phyloP scores from a whole-genome alignment of 1,140 invertebrate species.

The Lineus longissimus region DNA sequence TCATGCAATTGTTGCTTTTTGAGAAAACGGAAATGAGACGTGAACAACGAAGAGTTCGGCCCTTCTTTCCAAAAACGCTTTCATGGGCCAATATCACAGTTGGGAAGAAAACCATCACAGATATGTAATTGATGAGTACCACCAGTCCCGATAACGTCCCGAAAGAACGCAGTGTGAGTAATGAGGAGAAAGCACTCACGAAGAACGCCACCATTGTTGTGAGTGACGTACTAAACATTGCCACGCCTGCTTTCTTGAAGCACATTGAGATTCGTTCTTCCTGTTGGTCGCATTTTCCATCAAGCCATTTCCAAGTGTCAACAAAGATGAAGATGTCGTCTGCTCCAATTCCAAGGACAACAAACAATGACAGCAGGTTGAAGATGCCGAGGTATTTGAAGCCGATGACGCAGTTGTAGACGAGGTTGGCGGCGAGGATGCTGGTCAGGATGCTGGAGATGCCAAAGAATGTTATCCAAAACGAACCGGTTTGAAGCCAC shows the following conservation, averaged over 20 bases:
- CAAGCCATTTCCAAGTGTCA: constrained; percentile 36
- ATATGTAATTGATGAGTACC: constrained; percentile 41
- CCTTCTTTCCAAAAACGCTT: background rate
- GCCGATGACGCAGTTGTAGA: constrained; percentile 34
- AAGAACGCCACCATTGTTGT: constrained; percentile 43
- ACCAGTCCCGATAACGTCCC: constrained; percentile 41
- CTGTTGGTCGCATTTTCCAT: constrained; percentile 20
- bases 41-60: too few species aligned
- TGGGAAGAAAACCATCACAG: constrained; percentile 43
- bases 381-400: constrained; percentile 43
- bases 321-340: constrained; percentile 45
- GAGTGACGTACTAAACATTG: constrained; percentile 40
- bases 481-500: constrained; percentile 13
- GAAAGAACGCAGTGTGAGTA: constrained; percentile 36
- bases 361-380: constrained; percentile 39
- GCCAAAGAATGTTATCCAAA: constrained; percentile 20
- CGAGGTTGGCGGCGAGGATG: constrained; percentile 34
- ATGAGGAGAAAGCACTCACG: constrained; percentile 31
- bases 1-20: too few species aligned
- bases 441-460: constrained; percentile 35
- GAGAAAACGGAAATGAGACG: too few species aligned
- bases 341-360: constrained; percentile 42
- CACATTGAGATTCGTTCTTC: constrained; percentile 35
- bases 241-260: constrained; percentile 35
- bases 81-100: constrained; percentile 10